Evolutionary conservation across 2,797 vertebrate genomes (phyloP).

Genomic region (Miichthys miiuy): DNA sequence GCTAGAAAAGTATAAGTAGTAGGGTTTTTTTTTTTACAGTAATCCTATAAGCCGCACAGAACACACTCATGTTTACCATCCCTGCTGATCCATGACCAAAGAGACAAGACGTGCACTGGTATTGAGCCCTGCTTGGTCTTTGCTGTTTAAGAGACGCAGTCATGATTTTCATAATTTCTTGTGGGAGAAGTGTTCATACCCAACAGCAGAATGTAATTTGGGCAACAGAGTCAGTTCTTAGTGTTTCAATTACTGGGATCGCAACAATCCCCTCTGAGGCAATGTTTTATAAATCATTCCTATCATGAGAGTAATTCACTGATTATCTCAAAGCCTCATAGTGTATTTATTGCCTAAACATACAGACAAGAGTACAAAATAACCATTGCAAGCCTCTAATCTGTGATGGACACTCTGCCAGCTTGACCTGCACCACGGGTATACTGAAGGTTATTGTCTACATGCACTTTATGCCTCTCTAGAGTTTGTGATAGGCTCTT

Average conservation of each 20-base stretch:
- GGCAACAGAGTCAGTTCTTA: constrained; percentile 17
- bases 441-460: not conserved
- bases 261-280: constrained; percentile 3
- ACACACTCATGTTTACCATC: constrained; percentile 19
- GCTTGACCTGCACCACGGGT: not conserved
- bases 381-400: not conserved
- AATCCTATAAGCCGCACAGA: not conserved
- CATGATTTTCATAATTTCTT: constrained; percentile 23
- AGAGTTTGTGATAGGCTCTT: not conserved
- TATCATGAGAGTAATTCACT: constrained; percentile 1
- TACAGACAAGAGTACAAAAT: not conserved
- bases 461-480: not conserved
- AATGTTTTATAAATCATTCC: constrained; percentile 7
- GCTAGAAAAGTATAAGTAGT: not conserved
- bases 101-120: constrained; percentile 2
- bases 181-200: constrained; percentile 25
- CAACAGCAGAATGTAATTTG: constrained; percentile 20
- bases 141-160: constrained; percentile 16
- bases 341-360: not conserved
- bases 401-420: not conserved
- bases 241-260: constrained; percentile 21
- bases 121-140: constrained; percentile 26
- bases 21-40: constrained; percentile 10
- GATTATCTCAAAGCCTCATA: not conserved
- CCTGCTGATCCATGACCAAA: constrained; percentile 12